Evolutionary conservation across 1,140 invertebrate species (phyloP).

Genomic region (Helicoverpa zea): DNA sequence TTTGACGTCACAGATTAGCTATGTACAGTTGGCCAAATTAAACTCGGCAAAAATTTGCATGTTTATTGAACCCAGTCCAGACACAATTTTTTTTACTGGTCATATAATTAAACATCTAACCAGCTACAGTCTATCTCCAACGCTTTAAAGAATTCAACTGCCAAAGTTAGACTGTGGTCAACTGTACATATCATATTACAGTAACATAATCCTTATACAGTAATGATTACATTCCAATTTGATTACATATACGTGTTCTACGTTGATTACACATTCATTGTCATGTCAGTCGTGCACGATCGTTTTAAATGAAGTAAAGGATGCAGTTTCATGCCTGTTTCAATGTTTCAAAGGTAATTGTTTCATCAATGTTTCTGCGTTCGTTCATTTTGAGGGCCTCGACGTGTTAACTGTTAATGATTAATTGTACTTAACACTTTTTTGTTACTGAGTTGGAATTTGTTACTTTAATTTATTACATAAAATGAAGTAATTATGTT

Average conservation of each 20-base stretch:
- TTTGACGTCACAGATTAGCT: conserved; percentile 1
- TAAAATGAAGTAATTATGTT: too few species aligned
- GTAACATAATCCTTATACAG: neutral
- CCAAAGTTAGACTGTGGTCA: neutral
- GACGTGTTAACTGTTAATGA: too few species aligned
- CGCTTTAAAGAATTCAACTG: too few species aligned
- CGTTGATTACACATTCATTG: conserved; percentile 14
- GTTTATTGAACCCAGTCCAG: too few species aligned
- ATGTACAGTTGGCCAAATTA: neutral
- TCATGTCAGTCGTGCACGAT: conserved; percentile 25
- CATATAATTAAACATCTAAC: too few species aligned
- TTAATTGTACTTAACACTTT: too few species aligned
- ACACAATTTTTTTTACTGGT: too few species aligned
- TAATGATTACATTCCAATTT: conserved; percentile 7
- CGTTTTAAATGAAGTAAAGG: conserved; percentile 1
- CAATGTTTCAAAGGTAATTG: neutral
- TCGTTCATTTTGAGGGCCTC: neutral
- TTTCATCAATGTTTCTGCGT: neutral
- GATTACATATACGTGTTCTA: neutral
- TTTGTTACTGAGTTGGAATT: too few species aligned
- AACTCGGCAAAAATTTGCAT: too few species aligned
- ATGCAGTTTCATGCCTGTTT: neutral
- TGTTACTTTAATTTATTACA: too few species aligned
- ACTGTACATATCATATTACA: neutral
- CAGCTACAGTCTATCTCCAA: too few species aligned